Conservation (phyloP, 2,888 invertebrate species). For the Sinhomidia bicolor region DNA sequence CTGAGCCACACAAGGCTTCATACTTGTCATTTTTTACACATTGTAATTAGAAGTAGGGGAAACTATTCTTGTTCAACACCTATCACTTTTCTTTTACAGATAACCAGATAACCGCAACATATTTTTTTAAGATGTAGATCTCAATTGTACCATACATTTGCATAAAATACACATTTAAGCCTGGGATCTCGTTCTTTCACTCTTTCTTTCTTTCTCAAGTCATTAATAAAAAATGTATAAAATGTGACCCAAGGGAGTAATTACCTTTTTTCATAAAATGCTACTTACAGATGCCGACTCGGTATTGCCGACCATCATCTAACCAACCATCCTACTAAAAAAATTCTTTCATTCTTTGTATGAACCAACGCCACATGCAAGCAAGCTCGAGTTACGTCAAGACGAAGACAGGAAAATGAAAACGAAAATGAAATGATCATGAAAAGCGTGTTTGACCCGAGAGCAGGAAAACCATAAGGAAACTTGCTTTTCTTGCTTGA, state of each 20-base stretch:
- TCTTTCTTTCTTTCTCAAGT: constrained; percentile 28
- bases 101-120: constrained; percentile 5
- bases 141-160: constrained; percentile 35
- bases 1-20: too few species aligned
- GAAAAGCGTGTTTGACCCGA: neutral
- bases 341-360: too few species aligned
- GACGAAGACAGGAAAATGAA: neutral
- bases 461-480: constrained; percentile 5
- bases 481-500: neutral
- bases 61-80: neutral
- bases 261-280: constrained; percentile 19
- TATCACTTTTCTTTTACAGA: constrained; percentile 6
- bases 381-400: too few species aligned
- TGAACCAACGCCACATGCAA: too few species aligned
- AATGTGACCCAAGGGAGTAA: constrained; percentile 56
- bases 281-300: neutral
- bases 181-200: constrained; percentile 15
- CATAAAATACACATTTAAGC: constrained; percentile 46
- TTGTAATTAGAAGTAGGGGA: neutral
- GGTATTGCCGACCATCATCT: too few species aligned
- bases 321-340: too few species aligned
- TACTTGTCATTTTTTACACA: neutral
- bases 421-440: constrained; percentile 37
- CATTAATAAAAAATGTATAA: constrained; percentile 61
- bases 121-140: neutral